phyloP scores from a whole-genome alignment of 1,140 invertebrate genomes.

The Platorchestia sp. region DNA sequence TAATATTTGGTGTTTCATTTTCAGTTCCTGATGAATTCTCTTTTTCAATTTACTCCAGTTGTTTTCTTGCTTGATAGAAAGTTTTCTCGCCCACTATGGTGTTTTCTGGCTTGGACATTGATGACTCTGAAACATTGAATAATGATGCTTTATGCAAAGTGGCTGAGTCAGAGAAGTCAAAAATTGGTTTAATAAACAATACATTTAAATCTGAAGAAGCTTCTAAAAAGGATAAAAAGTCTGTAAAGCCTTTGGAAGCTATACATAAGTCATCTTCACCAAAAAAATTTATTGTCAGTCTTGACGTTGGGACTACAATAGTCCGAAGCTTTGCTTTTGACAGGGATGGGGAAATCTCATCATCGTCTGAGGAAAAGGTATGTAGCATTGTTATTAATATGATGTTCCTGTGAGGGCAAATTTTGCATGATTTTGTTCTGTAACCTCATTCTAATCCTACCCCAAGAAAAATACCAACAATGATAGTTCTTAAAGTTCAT shows the following conservation, averaged over 20 bases:
- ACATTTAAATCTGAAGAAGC: background rate
- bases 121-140: background rate
- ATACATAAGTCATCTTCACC: background rate
- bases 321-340: constrained; percentile 42
- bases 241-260: background rate
- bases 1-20: no score
- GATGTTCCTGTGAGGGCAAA: no score
- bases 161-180: background rate
- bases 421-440: no score
- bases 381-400: background rate
- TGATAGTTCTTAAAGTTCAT: no score
- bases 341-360: background rate
- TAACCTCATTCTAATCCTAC: background rate
- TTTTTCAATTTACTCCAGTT: background rate
- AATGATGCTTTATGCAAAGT: background rate
- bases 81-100: background rate
- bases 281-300: constrained; percentile 55
- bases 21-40: no score
- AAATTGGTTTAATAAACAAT: background rate
- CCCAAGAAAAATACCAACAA: no score
- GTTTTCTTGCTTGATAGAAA: background rate
- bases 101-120: background rate
- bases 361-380: constrained; percentile 29
- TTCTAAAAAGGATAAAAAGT: background rate
- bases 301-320: constrained; percentile 50